Conservation (phyloP, 2,797 vertebrate genomes). For the Decapterus maruadsi region DNA sequence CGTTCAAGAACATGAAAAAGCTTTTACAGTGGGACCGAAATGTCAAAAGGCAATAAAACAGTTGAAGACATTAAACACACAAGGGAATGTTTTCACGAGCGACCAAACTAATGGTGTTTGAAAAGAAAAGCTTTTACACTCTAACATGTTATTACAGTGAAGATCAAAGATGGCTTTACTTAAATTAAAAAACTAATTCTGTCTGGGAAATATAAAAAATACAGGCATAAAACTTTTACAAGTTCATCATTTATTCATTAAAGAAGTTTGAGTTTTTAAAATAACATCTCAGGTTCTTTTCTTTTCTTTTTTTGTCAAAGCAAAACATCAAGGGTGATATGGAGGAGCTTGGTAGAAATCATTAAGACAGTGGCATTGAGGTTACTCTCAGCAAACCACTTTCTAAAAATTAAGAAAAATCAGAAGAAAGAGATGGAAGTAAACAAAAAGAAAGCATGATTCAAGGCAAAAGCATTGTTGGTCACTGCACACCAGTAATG, state of each 20-base stretch:
- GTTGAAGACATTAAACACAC: slow-evolving; percentile 18
- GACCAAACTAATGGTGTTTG: not conserved
- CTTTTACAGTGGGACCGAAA: slow-evolving; percentile 59
- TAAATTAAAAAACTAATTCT: not conserved
- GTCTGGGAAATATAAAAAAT: not conserved
- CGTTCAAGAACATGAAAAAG: slow-evolving; percentile 66
- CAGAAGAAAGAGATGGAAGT: not conserved
- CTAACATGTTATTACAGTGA: not conserved
- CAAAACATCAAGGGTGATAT: not conserved
- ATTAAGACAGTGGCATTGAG: not conserved
- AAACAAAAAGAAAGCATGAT: no score
- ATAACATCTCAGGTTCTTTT: not conserved
- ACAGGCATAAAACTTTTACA: not conserved
- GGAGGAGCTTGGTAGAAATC: not conserved
- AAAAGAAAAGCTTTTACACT: slow-evolving; percentile 6
- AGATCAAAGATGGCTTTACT: slow-evolving; percentile 1
- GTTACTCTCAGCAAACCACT: not conserved
- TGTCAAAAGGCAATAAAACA: slow-evolving; percentile 47
- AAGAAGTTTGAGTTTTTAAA: not conserved
- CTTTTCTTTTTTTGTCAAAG: not conserved
- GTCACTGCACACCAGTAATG: no score
- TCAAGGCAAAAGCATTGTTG: no score
- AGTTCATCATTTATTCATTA: not conserved
- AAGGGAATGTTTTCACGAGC: slow-evolving; percentile 18
- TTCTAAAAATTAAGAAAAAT: no score